These are phyloP conservation scores for Dryocosmus kuriphilus DNA, from an alignment of 2,888 invertebrate species.

Conservation along the genomic window DNA sequence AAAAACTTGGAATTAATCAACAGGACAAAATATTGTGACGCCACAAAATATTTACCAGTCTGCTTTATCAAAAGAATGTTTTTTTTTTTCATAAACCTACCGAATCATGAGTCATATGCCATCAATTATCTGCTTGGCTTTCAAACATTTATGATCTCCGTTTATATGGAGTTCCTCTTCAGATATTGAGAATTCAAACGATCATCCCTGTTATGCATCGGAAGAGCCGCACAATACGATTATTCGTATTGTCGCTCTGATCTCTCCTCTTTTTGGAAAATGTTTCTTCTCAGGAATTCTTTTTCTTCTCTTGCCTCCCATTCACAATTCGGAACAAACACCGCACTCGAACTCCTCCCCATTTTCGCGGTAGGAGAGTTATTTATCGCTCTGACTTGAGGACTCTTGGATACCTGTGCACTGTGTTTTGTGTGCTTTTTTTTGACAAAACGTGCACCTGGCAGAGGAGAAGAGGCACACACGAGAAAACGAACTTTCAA, in stretches of 20 bases:
- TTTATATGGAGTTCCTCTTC: constrained; percentile 26
- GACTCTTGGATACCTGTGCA: constrained; percentile 18
- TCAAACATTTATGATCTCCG: constrained; percentile 19
- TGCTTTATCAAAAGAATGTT: not conserved
- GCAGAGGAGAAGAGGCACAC: not conserved
- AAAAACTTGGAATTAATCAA: constrained; percentile 11
- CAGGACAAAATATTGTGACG: constrained; percentile 15
- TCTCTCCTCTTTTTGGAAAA: constrained; percentile 19
- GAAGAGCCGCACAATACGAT: constrained; percentile 8
- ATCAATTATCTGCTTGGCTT: constrained; percentile 26
- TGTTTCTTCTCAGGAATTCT: constrained; percentile 18
- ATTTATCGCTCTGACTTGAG: constrained; percentile 29
- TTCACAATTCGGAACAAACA: constrained; percentile 28
- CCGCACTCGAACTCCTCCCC: constrained; percentile 33
- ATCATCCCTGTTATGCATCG: constrained; percentile 15
- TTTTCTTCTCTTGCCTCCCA: constrained; percentile 25
- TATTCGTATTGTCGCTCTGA: constrained; percentile 26
- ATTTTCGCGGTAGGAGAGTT: constrained; percentile 34
- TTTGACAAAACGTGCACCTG: constrained; percentile 18
- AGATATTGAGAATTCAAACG: constrained; percentile 19
- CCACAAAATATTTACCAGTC: constrained; percentile 4
- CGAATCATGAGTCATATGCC: constrained; percentile 15
- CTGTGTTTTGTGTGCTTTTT: not conserved
- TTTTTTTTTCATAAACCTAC: not conserved
- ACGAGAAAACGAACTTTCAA: not conserved